These are phyloP conservation scores for Neosilurus mollespiculum DNA, from an alignment of 2,797 vertebrate species.

Conservation along the genomic window DNA sequence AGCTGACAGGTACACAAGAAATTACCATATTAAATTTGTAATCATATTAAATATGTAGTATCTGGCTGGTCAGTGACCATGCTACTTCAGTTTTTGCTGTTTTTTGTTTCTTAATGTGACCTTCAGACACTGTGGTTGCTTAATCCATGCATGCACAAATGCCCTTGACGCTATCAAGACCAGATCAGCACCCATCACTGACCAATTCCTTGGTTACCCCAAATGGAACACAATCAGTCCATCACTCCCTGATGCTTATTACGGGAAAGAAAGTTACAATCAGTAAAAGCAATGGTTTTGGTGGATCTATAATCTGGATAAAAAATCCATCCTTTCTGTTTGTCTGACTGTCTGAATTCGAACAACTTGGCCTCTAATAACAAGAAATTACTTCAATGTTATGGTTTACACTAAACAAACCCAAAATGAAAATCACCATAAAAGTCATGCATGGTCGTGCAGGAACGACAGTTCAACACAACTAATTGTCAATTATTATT, in stretches of 20 bases:
- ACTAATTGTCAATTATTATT: too few relatives aligned
- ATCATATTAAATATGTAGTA: too few relatives aligned
- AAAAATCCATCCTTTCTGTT: conserved; percentile 62
- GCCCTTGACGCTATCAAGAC: conserved; percentile 80
- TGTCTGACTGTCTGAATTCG: conserved; percentile 71
- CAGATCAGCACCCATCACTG: conserved; percentile 77
- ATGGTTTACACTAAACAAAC: conserved; percentile 97
- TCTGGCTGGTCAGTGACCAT: not conserved
- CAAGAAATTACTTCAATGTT: conserved; percentile 89
- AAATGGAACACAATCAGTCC: conserved; percentile 78
- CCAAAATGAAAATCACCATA: conserved; percentile 92
- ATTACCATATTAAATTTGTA: not conserved
- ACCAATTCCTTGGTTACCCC: conserved; percentile 71
- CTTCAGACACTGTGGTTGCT: conserved; percentile 56
- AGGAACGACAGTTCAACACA: too few relatives aligned
- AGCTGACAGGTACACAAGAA: not conserved
- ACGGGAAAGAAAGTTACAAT: conserved; percentile 60
- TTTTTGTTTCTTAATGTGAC: conserved; percentile 58
- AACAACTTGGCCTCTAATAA: conserved; percentile 84
- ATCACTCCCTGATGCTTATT: conserved; percentile 80
- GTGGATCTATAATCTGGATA: conserved; percentile 60
- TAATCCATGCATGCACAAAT: conserved; percentile 64
- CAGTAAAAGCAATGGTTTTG: conserved; percentile 33
- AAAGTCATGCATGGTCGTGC: conserved; percentile 84
- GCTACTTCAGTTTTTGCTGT: conserved; percentile 9